Percentiles rank a stretch among this genome's conserved stretches.
phyloP scores from a whole-genome alignment of 2,113 vertebrate species.

The Lontra canadensis region DNA sequence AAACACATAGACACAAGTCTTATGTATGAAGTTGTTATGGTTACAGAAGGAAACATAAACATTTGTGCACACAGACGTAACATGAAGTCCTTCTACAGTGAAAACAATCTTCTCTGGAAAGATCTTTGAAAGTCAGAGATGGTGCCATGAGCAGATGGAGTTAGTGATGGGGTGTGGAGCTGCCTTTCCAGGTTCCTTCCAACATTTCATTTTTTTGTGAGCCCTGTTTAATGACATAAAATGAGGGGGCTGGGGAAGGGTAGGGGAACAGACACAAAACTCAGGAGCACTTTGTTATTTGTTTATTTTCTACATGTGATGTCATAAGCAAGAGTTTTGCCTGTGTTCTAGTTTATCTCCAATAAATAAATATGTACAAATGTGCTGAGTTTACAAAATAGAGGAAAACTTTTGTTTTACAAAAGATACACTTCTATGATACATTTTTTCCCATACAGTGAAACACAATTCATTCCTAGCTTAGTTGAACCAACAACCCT shows the following conservation, averaged over 20 bases:
- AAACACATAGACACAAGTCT: background rate
- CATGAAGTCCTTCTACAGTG: background rate
- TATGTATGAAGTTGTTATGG: background rate
- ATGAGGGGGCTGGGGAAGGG: background rate
- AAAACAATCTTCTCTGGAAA: background rate
- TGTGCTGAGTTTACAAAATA: constrained; percentile 44
- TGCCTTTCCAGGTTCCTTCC: background rate
- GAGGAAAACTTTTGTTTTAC: constrained; percentile 55
- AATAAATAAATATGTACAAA: constrained; percentile 87
- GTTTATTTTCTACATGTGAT: constrained; percentile 78
- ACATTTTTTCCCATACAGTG: background rate
- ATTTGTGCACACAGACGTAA: background rate
- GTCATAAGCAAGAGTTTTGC: constrained; percentile 71
- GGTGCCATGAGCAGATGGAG: background rate
- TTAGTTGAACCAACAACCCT: background rate
- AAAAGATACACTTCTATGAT: constrained; percentile 40
- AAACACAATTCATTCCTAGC: background rate
- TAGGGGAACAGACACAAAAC: background rate
- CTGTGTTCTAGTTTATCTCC: constrained; percentile 75
- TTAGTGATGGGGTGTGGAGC: background rate
- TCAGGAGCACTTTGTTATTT: constrained; percentile 35
- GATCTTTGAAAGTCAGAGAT: background rate
- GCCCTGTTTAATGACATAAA: background rate
- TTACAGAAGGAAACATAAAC: constrained; percentile 45
- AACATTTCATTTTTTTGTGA: background rate